Base-by-base conservation (phyloP, 2,797 vertebrate genomes). In the Eurystomus glaucurus region DNA sequence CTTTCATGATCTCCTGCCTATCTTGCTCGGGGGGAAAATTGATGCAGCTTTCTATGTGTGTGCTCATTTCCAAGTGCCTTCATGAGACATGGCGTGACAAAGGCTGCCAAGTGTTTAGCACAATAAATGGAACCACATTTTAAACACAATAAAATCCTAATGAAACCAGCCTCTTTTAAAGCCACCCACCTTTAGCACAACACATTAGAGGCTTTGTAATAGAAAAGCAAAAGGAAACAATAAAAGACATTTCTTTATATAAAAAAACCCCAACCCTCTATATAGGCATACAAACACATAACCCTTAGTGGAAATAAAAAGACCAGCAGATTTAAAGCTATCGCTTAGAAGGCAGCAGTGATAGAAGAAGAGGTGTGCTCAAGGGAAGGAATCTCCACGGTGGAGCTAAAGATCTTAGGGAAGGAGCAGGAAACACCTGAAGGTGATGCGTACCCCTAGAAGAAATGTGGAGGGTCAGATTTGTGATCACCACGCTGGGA, bases 51-150 rank as follows among this genome's bases (percentile, higher is more conserved):
- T 96, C 91, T 97, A 65, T 96, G 90, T 25, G 16, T 72, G 78
- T 28, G 39, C 91, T 96, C 43, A 21, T 95, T 96, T 96, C 90
- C 93, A 96, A 95, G 82, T 83, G 85, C 85, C 95, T 95, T 95
- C 93, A 81, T 91, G 87, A 97, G 91, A 94, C 95, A 78, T 51
- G 79, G 82, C 1, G 5, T 86, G 97, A 96, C 82, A 91, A 91
- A 91, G 79, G 65, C 90, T 97, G 93, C 93, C 95, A 97, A 96
- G 85, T 94, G 91, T 95, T 96, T 90, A 94, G 93, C 75, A 90
- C 89, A 90, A 84, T 95, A 95, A 97, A 95, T 90, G 85, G 75
- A 96, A 91, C 50, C 95, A 88, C 90, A 96, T 91, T 96, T 95
- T 84, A 95, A 90, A 91, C 91, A 91, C 72, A 96, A 85, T 88